Conservation (phyloP, 2,797 vertebrate species). For the Acestrorhynchus altus region DNA sequence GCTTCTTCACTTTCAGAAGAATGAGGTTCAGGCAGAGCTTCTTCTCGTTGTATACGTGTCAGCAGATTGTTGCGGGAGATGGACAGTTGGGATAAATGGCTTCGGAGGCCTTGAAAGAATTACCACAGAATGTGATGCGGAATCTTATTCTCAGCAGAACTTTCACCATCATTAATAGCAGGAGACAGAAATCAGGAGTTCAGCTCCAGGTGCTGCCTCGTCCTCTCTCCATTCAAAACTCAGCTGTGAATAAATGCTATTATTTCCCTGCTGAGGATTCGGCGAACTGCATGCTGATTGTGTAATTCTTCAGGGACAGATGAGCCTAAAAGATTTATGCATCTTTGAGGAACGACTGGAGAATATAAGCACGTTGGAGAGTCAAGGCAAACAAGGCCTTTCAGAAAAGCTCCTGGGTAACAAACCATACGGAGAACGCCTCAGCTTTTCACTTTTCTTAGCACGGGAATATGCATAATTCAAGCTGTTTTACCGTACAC, state of each 20-base stretch:
- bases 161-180: neutral
- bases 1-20: no score
- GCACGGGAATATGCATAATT: neutral
- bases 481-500: neutral
- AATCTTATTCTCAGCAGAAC: neutral
- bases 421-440: neutral
- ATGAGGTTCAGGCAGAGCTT: neutral
- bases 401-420: neutral
- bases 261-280: neutral
- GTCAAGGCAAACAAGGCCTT: constrained; percentile 16
- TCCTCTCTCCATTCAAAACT: neutral
- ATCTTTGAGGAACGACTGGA: neutral
- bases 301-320: neutral
- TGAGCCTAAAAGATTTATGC: neutral
- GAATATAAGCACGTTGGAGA: neutral
- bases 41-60: no score
- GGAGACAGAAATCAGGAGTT: neutral
- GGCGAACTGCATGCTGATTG: neutral
- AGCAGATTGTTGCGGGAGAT: neutral
- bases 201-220: neutral
- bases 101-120: neutral
- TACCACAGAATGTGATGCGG: neutral
- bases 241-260: constrained; percentile 26
- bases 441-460: constrained; percentile 1
- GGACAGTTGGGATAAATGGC: neutral